A percentile compares a stretch with the other conserved stretches of the same genome.
These are phyloP conservation scores for Spinus olivaceus DNA, from an alignment of 2,797 vertebrate species.

Conservation along the genomic window DNA sequence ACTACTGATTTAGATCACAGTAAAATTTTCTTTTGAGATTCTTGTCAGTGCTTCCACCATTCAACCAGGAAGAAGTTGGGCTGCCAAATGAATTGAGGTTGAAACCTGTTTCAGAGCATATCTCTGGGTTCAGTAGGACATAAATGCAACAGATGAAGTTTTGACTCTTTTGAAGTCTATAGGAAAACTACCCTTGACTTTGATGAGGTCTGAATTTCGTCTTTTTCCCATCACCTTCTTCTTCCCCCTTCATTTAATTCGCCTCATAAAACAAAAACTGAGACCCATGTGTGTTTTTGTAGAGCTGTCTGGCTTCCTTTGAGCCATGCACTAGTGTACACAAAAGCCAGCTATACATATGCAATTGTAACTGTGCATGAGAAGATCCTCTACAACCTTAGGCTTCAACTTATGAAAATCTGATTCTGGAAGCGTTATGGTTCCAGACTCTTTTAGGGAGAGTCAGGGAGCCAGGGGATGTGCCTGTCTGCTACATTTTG, in stretches of 20 bases:
- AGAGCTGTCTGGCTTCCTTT: conserved; percentile 20
- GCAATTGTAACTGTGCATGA: conserved; percentile 22
- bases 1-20: neutral
- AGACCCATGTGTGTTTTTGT: neutral
- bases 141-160: conserved; percentile 4
- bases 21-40: conserved; percentile 33
- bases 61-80: conserved; percentile 41
- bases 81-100: conserved; percentile 44
- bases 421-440: neutral
- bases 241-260: conserved; percentile 17
- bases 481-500: neutral
- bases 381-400: conserved; percentile 22
- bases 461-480: neutral
- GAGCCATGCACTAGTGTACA: neutral
- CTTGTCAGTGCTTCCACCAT: conserved; percentile 29
- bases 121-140: neutral
- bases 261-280: conserved; percentile 27
- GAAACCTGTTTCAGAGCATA: conserved; percentile 39
- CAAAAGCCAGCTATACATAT: conserved; percentile 34
- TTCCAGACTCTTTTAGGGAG: neutral
- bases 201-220: conserved; percentile 53
- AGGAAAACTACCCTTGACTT: conserved; percentile 45
- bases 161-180: conserved; percentile 48
- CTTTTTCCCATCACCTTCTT: conserved; percentile 30
- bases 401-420: conserved; percentile 40